A percentile compares a stretch with the other conserved stretches of the same genome.
Conservation (phyloP, 2,888 invertebrate genomes). For the Limnephilus marmoratus region DNA sequence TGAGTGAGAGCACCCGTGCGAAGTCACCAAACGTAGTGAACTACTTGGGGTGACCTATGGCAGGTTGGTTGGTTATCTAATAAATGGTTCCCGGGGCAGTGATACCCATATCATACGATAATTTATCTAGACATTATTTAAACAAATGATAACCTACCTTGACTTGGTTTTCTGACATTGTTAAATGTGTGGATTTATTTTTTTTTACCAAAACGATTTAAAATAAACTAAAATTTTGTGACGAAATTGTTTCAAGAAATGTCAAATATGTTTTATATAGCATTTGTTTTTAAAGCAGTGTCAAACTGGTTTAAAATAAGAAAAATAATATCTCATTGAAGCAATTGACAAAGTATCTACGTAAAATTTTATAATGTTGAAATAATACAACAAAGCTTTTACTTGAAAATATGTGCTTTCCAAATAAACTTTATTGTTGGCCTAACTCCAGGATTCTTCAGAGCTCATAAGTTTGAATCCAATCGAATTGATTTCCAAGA, state of each 20-base stretch:
- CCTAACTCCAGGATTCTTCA: too few species aligned
- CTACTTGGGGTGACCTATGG: too few species aligned
- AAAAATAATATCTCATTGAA: not conserved
- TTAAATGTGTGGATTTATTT: not conserved
- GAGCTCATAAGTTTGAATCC: too few species aligned
- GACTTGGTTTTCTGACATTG: constrained; percentile 4
- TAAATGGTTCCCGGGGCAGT: too few species aligned
- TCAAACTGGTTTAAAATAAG: not conserved
- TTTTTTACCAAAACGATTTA: not conserved
- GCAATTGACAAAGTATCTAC: not conserved
- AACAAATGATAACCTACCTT: not conserved
- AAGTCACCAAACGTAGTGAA: too few species aligned
- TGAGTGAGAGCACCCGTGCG: too few species aligned
- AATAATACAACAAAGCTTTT: too few species aligned
- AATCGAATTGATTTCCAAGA: too few species aligned
- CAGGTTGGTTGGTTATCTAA: too few species aligned
- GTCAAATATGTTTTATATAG: not conserved
- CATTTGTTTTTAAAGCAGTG: not conserved
- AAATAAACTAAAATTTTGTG: not conserved
- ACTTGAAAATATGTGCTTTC: too few species aligned
- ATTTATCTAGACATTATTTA: not conserved
- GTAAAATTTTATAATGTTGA: not conserved
- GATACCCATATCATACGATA: too few species aligned
- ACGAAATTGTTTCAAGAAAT: not conserved
- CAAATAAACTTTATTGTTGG: too few species aligned